Evolutionary conservation across 2,888 invertebrate species (phyloP).

Genomic region (Eurois occulta): DNA sequence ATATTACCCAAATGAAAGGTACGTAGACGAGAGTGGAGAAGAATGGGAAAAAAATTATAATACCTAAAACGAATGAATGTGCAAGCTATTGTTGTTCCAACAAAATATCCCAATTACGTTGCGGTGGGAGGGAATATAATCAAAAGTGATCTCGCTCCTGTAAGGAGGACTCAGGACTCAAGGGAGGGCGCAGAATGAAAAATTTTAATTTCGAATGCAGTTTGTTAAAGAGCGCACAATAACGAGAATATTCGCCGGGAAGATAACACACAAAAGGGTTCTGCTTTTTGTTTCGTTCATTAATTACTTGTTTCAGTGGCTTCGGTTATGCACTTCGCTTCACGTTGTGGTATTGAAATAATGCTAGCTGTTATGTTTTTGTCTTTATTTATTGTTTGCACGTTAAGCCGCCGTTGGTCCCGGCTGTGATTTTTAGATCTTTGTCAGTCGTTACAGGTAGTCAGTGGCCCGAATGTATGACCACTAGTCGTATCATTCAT

Average conservation of each 20-base stretch:
- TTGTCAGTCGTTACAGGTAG: not conserved
- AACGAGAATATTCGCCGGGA: conserved; percentile 83
- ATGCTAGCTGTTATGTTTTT: conserved; percentile 13
- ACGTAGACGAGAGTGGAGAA: conserved; percentile 63
- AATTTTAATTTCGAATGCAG: conserved; percentile 90
- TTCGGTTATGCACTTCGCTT: conserved; percentile 69
- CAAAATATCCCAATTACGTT: conserved; percentile 89
- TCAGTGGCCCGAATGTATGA: not conserved
- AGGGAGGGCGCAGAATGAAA: conserved; percentile 85
- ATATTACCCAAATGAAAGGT: conserved; percentile 57
- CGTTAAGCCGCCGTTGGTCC: not conserved
- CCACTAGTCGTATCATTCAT: not conserved
- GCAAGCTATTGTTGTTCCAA: conserved; percentile 86
- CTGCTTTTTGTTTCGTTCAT: conserved; percentile 80
- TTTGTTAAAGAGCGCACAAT: conserved; percentile 89
- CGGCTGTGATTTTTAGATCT: not conserved
- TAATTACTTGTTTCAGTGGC: conserved; percentile 83
- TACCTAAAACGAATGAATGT: conserved; percentile 87
- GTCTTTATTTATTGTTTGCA: not conserved
- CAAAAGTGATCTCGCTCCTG: conserved; percentile 85
- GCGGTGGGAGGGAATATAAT: conserved; percentile 87
- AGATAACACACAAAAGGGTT: conserved; percentile 87
- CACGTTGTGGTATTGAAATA: conserved; percentile 49
- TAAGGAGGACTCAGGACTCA: conserved; percentile 65
- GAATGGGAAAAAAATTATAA: conserved; percentile 80